These are phyloP conservation scores for Corythornis vintsioides DNA, from an alignment of 2,113 vertebrate genomes.

Conservation along the genomic window DNA sequence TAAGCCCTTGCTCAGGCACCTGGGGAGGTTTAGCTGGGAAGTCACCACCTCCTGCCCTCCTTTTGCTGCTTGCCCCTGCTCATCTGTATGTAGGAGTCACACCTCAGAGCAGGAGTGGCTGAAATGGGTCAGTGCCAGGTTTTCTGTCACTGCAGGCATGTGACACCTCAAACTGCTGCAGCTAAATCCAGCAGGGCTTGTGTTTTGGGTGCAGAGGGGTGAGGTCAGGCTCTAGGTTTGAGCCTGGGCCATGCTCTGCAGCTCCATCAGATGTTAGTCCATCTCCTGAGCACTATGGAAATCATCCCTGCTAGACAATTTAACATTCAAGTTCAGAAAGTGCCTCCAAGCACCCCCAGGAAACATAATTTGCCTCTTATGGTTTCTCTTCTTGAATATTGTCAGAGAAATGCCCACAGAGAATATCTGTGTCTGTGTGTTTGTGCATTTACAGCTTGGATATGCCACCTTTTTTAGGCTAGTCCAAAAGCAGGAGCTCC, in stretches of 20 bases:
- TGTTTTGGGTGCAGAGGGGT: not conserved
- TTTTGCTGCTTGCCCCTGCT: not conserved
- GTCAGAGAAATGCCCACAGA: not conserved
- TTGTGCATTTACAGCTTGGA: not conserved
- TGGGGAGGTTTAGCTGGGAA: not conserved
- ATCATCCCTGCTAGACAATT: not conserved
- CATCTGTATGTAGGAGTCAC: not conserved
- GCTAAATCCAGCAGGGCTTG: not conserved
- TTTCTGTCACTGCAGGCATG: not conserved
- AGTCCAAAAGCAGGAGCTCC: not conserved
- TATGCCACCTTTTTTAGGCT: not conserved
- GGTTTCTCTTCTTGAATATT: not conserved
- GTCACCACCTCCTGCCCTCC: not conserved
- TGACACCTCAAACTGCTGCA: not conserved
- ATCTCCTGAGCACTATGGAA: not conserved
- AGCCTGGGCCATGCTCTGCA: not conserved
- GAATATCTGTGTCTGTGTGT: not conserved
- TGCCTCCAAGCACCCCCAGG: not conserved
- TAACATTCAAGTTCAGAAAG: slow-evolving; percentile 6
- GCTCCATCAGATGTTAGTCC: not conserved
- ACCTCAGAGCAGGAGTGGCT: not conserved
- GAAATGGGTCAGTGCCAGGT: not conserved
- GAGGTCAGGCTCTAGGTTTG: not conserved
- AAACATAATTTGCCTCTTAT: not conserved
- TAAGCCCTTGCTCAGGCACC: not conserved